phyloP scores from a whole-genome alignment of 2,888 invertebrate species.

The Lasius platythorax region DNA sequence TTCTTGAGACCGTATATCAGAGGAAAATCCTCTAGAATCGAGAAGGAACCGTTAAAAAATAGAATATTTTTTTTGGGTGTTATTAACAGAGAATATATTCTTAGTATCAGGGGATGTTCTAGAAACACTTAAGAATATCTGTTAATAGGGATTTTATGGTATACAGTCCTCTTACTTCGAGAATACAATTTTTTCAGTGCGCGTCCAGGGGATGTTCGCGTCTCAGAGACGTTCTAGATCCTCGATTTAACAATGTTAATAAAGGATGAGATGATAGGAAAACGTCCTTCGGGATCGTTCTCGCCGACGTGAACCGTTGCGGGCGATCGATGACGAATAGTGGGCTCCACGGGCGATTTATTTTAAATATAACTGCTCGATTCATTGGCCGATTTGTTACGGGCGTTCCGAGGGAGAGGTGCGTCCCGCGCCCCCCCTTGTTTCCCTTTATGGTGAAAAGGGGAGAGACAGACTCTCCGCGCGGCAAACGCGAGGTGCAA shows the following conservation, averaged over 20 bases:
- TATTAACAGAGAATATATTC: too few relatives aligned
- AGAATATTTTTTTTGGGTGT: too few relatives aligned
- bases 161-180: too few relatives aligned
- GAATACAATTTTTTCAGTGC: too few relatives aligned
- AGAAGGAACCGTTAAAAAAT: too few relatives aligned
- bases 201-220: background rate
- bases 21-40: too few relatives aligned
- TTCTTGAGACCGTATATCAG: too few relatives aligned
- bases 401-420: slow-evolving; percentile 69
- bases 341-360: slow-evolving; percentile 75
- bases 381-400: slow-evolving; percentile 74
- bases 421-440: slow-evolving; percentile 34
- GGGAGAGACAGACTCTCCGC: slow-evolving; percentile 33
- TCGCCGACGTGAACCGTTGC: slow-evolving; percentile 43
- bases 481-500: slow-evolving; percentile 59
- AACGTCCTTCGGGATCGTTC: slow-evolving; percentile 38
- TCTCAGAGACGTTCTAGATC: background rate
- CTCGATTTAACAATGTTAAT: slow-evolving; percentile 22
- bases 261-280: slow-evolving; percentile 17
- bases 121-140: too few relatives aligned
- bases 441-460: slow-evolving; percentile 38
- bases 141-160: too few relatives aligned
- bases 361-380: slow-evolving; percentile 78
- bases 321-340: slow-evolving; percentile 65
- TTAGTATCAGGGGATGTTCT: too few relatives aligned